Conservation (phyloP, 2,888 invertebrate genomes). For the Platycheirus albimanus region DNA sequence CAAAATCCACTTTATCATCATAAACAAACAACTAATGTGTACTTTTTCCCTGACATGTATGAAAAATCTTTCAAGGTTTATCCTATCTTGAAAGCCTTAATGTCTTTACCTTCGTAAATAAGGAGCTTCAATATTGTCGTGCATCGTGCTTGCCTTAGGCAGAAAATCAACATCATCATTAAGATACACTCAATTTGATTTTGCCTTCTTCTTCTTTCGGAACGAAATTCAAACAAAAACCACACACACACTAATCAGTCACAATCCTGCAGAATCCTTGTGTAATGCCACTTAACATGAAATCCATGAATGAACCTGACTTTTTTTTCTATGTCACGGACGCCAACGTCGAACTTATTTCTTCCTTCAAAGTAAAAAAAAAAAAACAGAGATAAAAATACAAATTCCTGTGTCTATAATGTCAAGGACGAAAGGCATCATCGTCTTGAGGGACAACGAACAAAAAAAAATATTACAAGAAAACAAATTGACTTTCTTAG, state of each 20-base stretch:
- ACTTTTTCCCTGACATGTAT: too few species aligned
- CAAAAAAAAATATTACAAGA: neutral
- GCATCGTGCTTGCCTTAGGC: neutral
- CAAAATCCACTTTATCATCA: too few species aligned
- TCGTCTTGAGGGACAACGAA: neutral
- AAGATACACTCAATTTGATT: neutral
- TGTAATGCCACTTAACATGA: constrained; percentile 4
- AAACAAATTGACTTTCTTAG: constrained; percentile 34
- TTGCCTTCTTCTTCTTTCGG: neutral
- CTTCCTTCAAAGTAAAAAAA: neutral
- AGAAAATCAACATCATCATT: neutral
- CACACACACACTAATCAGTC: neutral
- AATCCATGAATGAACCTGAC: constrained; percentile 7
- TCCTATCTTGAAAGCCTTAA: too few species aligned
- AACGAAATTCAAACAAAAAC: neutral
- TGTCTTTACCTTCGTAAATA: too few species aligned
- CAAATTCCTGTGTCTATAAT: neutral
- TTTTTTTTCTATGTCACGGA: constrained; percentile 33
- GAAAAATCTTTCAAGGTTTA: too few species aligned
- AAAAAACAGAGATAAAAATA: neutral
- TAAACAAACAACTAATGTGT: too few species aligned
- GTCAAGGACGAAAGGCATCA: constrained; percentile 24
- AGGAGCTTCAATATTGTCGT: too few species aligned
- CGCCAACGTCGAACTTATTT: constrained; percentile 8
- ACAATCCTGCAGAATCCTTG: neutral